Percentiles rank a stretch among this genome's conserved stretches.
Conservation (phyloP, 2,113 vertebrate species). For the Mionectes macconnelli region DNA sequence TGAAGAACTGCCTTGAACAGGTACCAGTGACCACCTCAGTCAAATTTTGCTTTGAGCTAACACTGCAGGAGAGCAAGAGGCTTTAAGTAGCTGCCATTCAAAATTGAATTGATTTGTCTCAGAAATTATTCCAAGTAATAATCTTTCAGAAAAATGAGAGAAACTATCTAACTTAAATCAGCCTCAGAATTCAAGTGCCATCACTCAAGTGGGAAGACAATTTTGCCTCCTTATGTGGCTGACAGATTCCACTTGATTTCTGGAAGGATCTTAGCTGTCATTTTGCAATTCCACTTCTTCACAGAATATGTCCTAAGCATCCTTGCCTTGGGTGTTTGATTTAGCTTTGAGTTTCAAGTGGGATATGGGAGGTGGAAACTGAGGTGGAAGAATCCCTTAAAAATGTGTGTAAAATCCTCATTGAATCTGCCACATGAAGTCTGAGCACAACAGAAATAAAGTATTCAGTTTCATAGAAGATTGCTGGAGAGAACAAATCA, state of each 20-base stretch:
- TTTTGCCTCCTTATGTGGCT: background rate
- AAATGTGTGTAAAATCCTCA: background rate
- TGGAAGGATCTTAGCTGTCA: background rate
- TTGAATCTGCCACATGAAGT: background rate
- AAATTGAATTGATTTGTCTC: background rate
- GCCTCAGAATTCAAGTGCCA: background rate
- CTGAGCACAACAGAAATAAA: background rate
- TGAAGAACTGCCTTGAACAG: background rate
- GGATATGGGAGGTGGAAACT: fast-evolving
- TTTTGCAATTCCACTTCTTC: background rate
- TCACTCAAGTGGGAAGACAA: background rate
- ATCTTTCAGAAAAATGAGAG: background rate
- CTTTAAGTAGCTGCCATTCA: background rate
- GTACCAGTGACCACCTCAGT: background rate
- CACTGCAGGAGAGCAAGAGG: background rate
- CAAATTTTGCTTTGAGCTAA: background rate
- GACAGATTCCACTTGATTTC: background rate
- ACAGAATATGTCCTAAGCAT: background rate
- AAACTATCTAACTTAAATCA: background rate
- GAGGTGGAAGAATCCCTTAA: background rate
- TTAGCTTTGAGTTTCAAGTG: background rate
- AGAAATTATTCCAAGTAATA: background rate
- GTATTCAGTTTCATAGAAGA: background rate
- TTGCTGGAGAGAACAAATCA: background rate
- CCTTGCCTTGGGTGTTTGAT: background rate